A percentile compares a stretch with the other conserved stretches of the same genome.
phyloP scores from a whole-genome alignment of 2,888 invertebrate species.

The Mesorhabditis belari region DNA sequence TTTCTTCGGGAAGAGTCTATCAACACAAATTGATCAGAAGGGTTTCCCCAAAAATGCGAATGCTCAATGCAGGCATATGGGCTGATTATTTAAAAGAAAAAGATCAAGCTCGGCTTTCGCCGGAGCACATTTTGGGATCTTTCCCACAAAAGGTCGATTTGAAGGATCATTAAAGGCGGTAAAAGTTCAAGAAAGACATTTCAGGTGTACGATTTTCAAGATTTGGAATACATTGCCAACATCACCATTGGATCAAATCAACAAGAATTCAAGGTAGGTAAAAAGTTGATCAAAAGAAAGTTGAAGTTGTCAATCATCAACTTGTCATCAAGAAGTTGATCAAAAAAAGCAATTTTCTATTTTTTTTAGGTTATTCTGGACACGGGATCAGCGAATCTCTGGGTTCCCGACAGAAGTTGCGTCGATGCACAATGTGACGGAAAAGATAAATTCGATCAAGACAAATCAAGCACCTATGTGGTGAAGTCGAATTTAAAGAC shows the following conservation, averaged over 20 bases:
- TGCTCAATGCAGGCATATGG: slow-evolving; percentile 20
- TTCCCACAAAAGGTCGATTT: background rate
- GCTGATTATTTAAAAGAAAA: slow-evolving; percentile 16
- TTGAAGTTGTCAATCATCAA: too few species aligned
- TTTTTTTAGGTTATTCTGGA: slow-evolving; percentile 14
- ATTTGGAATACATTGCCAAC: slow-evolving; percentile 56
- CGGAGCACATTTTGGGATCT: background rate
- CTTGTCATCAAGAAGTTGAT: too few species aligned
- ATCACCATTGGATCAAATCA: slow-evolving; percentile 62
- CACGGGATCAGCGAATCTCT: slow-evolving; percentile 34
- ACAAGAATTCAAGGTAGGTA: slow-evolving; percentile 66
- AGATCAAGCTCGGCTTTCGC: slow-evolving; percentile 12
- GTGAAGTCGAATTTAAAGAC: too few species aligned
- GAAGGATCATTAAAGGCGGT: background rate
- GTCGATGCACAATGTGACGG: background rate
- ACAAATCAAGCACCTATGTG: background rate
- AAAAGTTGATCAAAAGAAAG: too few species aligned
- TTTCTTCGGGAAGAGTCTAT: slow-evolving; percentile 19
- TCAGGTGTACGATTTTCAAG: slow-evolving; percentile 17
- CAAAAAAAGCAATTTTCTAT: too few species aligned
- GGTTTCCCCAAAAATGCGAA: slow-evolving; percentile 14
- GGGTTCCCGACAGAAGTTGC: slow-evolving; percentile 34
- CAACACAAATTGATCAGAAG: slow-evolving; percentile 17
- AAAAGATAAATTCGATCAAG: background rate
- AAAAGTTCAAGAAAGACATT: background rate